These are phyloP conservation scores for Oxycera nigricornis DNA, from an alignment of 2,888 invertebrate genomes.

Conservation along the genomic window DNA sequence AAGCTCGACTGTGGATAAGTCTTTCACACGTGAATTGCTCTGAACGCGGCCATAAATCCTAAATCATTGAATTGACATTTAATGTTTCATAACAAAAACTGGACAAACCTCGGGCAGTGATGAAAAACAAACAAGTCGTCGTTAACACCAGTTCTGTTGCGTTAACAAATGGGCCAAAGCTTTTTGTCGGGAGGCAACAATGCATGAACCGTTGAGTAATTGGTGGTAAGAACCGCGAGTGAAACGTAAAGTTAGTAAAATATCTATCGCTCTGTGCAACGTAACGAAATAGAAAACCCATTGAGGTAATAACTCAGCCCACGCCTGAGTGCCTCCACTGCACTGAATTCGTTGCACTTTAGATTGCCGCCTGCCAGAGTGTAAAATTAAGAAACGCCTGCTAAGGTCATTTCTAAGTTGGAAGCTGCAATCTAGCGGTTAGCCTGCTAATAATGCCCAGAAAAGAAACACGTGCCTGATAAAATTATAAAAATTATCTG, in stretches of 20 bases:
- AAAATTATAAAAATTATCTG: constrained; percentile 28
- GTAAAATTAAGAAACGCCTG: constrained; percentile 25
- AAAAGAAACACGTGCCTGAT: background rate
- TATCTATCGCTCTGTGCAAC: background rate
- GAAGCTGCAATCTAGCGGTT: background rate
- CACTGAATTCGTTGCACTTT: constrained; percentile 13
- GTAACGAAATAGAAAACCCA: background rate
- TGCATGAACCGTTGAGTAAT: constrained; percentile 42
- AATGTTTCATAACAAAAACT: background rate
- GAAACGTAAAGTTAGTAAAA: constrained; percentile 10
- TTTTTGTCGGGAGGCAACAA: constrained; percentile 41
- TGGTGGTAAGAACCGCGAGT: constrained; percentile 24
- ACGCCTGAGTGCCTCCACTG: constrained; percentile 34
- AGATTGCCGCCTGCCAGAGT: background rate
- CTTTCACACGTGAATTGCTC: background rate
- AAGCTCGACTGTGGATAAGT: background rate
- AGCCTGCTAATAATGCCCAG: background rate
- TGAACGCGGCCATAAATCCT: constrained; percentile 9
- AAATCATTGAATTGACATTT: constrained; percentile 16
- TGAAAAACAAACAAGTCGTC: background rate
- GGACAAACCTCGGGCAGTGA: background rate
- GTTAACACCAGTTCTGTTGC: constrained; percentile 9
- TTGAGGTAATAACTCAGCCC: constrained; percentile 13
- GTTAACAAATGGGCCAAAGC: constrained; percentile 26
- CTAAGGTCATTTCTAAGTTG: constrained; percentile 14